Percentiles rank a stretch among this genome's conserved stretches.
These are phyloP conservation scores for Triplophysa dalaica DNA, from an alignment of 2,113 vertebrate genomes.

Conservation along the genomic window DNA sequence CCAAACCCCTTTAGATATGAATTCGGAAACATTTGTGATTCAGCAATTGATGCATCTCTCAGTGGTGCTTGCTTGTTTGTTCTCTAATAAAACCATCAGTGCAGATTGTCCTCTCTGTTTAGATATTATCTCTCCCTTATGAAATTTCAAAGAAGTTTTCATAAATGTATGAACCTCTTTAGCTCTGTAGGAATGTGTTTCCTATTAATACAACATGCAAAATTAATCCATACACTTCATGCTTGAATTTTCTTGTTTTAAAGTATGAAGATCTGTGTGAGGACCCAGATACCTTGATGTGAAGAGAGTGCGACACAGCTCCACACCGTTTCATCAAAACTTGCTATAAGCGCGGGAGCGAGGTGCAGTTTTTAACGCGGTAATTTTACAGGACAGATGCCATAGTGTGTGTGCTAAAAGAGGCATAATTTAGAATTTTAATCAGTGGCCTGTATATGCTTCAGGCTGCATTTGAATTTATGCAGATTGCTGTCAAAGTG, in stretches of 20 bases:
- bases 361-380: slow-evolving; percentile 78
- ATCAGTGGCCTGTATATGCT: slow-evolving; percentile 84
- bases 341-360: slow-evolving; percentile 82
- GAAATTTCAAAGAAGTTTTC: slow-evolving; percentile 27
- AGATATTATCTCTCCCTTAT: slow-evolving; percentile 23
- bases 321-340: slow-evolving; percentile 90
- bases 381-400: slow-evolving; percentile 90
- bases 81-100: slow-evolving; percentile 27
- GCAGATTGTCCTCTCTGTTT: background rate
- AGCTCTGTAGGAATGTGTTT: background rate
- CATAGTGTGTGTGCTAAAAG: slow-evolving; percentile 94
- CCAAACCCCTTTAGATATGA: background rate
- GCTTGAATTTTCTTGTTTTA: background rate
- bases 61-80: background rate
- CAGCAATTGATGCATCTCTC: slow-evolving; percentile 21
- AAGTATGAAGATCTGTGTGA: background rate
- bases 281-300: slow-evolving; percentile 15
- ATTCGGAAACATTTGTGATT: background rate
- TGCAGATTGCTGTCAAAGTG: slow-evolving; percentile 90
- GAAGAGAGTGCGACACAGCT: slow-evolving; percentile 66
- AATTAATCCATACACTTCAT: slow-evolving; percentile 5
- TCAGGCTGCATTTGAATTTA: slow-evolving; percentile 86
- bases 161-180: slow-evolving; percentile 25
- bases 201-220: background rate
- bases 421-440: slow-evolving; percentile 93